These are phyloP conservation scores for Phalacrocorax brasilianus DNA, from an alignment of 2,113 vertebrate genomes.

Conservation along the genomic window DNA sequence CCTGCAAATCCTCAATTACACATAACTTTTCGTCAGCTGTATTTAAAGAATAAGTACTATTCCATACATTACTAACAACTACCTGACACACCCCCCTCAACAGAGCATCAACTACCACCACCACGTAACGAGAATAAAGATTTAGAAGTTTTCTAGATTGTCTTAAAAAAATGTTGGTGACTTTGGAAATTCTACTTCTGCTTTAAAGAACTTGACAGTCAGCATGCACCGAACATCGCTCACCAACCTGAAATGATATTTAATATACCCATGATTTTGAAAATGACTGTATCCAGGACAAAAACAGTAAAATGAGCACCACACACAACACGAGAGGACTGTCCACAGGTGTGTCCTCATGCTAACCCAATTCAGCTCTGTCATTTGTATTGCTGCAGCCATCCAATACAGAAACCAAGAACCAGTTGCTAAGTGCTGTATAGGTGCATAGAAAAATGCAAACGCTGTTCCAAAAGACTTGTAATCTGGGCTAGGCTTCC, in stretches of 20 bases:
- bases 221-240: fast-evolving
- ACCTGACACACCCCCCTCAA: background rate
- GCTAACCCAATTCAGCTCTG: background rate
- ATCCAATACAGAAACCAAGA: background rate
- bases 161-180: background rate
- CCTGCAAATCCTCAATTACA: background rate
- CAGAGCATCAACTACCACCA: background rate
- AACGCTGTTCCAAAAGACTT: background rate
- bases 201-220: background rate
- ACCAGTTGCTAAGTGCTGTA: background rate
- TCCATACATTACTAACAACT: background rate
- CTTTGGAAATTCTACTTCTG: background rate
- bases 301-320: background rate
- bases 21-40: background rate
- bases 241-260: background rate
- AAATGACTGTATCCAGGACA: background rate
- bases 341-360: background rate
- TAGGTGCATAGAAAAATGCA: background rate
- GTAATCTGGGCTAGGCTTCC: background rate
- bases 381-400: background rate
- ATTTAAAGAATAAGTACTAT: background rate
- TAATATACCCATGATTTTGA: background rate
- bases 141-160: background rate
- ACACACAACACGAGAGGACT: fast-evolving
- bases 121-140: background rate